Conservation (phyloP, 2,113 vertebrate genomes). For the Anas platyrhynchos region DNA sequence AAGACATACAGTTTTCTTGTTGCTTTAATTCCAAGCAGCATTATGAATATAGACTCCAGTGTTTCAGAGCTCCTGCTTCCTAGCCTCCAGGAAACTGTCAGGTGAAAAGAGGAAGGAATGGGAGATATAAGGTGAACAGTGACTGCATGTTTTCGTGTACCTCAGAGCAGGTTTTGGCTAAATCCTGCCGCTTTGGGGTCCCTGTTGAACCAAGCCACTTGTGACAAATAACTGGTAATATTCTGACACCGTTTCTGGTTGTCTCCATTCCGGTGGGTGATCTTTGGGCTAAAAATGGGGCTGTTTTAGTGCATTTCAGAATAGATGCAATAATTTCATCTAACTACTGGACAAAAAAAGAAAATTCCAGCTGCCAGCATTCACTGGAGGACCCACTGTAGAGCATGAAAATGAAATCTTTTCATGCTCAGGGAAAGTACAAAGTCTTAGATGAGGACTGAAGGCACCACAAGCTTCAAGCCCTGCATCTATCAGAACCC, state of each 20-base stretch:
- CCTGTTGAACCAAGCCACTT: not conserved
- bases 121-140: not conserved
- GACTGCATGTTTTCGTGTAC: not conserved
- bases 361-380: not conserved
- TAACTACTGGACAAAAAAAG: not conserved
- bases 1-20: too few species aligned
- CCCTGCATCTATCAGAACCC: not conserved
- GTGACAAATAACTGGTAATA: not conserved
- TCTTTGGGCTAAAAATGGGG: not conserved
- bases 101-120: not conserved
- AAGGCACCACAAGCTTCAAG: not conserved
- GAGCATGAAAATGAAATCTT: not conserved
- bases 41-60: not conserved
- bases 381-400: not conserved
- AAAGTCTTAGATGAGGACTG: not conserved
- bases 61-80: not conserved
- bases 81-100: not conserved
- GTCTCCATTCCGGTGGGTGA: fast-evolving
- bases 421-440: not conserved
- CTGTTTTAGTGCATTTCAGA: not conserved
- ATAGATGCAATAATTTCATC: too few species aligned
- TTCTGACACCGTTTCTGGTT: not conserved
- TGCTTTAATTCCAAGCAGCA: not conserved
- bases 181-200: not conserved
- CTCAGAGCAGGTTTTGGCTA: not conserved